Evolutionary conservation across 1,140 invertebrate genomes (phyloP).

Genomic region (Gryllus bimaculatus): DNA sequence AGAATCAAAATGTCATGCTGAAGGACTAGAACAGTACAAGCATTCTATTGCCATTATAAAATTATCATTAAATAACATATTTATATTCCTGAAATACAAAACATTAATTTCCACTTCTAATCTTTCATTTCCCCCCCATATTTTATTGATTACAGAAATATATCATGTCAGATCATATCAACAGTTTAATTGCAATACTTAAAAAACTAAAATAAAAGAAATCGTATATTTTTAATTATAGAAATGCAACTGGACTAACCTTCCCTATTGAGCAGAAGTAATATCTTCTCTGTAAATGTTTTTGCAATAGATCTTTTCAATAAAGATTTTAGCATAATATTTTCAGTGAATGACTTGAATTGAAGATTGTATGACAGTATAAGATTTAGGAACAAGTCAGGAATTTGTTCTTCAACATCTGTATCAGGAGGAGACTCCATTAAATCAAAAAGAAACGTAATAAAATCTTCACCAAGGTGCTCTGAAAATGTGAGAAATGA

Average conservation of each 20-base stretch:
- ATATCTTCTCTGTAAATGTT: conserved; percentile 79
- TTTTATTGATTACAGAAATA: too few species aligned
- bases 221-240: not conserved
- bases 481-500: conserved; percentile 43
- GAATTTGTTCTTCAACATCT: conserved; percentile 67
- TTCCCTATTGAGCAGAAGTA: conserved; percentile 79
- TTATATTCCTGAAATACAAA: too few species aligned
- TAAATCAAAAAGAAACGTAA: conserved; percentile 64
- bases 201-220: too few species aligned
- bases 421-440: conserved; percentile 69
- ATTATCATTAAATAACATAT: too few species aligned
- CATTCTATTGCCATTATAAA: too few species aligned
- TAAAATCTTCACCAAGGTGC: conserved; percentile 67
- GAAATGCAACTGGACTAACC: conserved; percentile 45
- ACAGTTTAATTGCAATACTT: too few species aligned
- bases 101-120: too few species aligned
- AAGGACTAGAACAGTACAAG: too few species aligned
- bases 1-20: too few species aligned
- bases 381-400: conserved; percentile 72
- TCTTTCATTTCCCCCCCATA: too few species aligned
- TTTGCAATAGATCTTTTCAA: conserved; percentile 62
- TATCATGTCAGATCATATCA: too few species aligned
- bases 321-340: conserved; percentile 66
- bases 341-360: conserved; percentile 53
- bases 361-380: conserved; percentile 84